A percentile compares a stretch with the other conserved stretches of the same genome.
Evolutionary conservation across 2,797 vertebrate species (phyloP).

Genomic region (Microhierax caerulescens): DNA sequence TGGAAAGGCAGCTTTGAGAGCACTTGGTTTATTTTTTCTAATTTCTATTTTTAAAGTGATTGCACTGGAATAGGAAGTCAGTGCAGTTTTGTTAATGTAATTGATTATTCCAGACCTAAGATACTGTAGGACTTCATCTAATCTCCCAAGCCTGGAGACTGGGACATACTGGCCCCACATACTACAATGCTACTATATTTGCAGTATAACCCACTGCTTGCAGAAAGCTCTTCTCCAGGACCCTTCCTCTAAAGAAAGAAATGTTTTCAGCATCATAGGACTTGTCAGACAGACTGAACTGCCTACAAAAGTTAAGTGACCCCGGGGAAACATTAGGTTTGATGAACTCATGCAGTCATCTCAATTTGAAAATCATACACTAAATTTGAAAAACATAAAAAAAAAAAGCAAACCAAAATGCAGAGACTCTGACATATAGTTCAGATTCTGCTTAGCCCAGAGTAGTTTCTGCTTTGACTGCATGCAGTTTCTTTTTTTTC

Average conservation of each 20-base stretch:
- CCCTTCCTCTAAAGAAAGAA: background rate
- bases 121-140: background rate
- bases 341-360: background rate
- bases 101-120: background rate
- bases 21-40: background rate
- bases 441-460: background rate
- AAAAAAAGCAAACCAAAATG: background rate
- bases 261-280: background rate
- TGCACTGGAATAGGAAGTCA: background rate
- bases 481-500: background rate
- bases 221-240: background rate
- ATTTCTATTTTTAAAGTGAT: background rate
- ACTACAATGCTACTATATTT: background rate
- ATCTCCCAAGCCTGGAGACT: background rate
- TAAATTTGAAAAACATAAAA: background rate
- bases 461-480: background rate
- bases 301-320: background rate
- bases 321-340: background rate
- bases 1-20: background rate
- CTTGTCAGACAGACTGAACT: background rate
- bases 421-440: background rate
- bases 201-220: background rate
- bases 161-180: no score
- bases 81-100: background rate
- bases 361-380: background rate